Evolutionary conservation across 2,888 invertebrate species (phyloP), one percentile per base, ranked within the genome.

Genomic region (Aromia moschata): DNA sequence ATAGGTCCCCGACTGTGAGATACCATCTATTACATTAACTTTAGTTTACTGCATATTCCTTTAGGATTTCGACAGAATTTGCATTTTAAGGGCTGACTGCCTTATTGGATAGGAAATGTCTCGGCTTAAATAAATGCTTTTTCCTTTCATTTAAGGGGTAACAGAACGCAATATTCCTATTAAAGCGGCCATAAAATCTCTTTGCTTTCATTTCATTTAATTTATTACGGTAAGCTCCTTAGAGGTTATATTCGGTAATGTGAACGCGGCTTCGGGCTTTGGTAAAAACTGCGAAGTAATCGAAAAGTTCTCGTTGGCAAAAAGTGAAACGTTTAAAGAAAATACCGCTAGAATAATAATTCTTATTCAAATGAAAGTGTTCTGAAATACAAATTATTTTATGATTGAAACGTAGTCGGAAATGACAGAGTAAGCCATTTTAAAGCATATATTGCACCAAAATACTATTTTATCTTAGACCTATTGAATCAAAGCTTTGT

Each of bases 11-110:
- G 60, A 67, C 65, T 65, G 58, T 56, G 64, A 69, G 74, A 73
- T 74, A 73, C 69, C 67, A 74, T 74, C 73, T 74, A 73, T 74
- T 70, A 73, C 71, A 72, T 74, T 74, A 74, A 74, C 70, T 72
- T 70, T 69, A 70, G 72, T 73, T 74, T 72, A 73, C 73, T 73
- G 71, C 72, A 72, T 73, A 71, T 72, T 72, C 72, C 72, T 70
- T 65, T 62, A 69, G 71, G 72, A 72, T 69, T 69, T 66, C 68
- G 63, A 63, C 60, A 60, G 69, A 63, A 73, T 72, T 72, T 72
- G 70, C 71, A 73, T 73, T 72, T 72, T 70, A 70, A 71, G 70
- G 67, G 55, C 46, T 54, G 62, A 58, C 59, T 62, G 60, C 60
- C 65, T 70, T 62, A 67, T 63, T 56, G 62, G 62, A 67, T 62